A percentile compares a stretch with the other conserved stretches of the same genome.
These are phyloP conservation scores for Andrena dorsata DNA, from an alignment of 2,888 invertebrate species.

Conservation along the genomic window DNA sequence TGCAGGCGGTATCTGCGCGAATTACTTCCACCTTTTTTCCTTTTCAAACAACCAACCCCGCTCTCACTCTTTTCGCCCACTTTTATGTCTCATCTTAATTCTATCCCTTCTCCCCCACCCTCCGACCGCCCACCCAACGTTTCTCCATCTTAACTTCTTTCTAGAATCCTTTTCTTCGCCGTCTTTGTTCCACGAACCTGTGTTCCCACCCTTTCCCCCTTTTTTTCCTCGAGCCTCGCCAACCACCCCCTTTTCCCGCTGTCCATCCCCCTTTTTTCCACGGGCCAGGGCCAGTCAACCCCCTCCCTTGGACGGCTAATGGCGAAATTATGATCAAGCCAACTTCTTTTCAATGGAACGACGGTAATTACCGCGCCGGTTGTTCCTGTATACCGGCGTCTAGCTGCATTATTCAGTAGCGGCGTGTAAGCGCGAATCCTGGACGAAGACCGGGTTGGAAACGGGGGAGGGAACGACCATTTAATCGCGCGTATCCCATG, in stretches of 20 bases:
- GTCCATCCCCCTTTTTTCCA: conserved; percentile 7
- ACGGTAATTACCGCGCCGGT: conserved; percentile 75
- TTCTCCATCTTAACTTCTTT: conserved; percentile 12
- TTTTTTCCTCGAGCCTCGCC: background rate
- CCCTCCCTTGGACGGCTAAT: conserved; percentile 62
- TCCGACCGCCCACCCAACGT: background rate
- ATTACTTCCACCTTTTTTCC: conserved; percentile 60
- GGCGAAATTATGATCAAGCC: conserved; percentile 76
- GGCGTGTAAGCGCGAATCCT: conserved; percentile 53
- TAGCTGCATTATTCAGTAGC: conserved; percentile 75
- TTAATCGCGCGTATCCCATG: conserved; percentile 58
- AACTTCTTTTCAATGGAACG: conserved; percentile 77
- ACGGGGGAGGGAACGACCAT: conserved; percentile 47
- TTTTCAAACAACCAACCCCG: conserved; percentile 40
- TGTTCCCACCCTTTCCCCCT: background rate
- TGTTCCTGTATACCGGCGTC: conserved; percentile 67
- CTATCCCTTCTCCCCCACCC: conserved; percentile 21
- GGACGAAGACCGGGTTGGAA: conserved; percentile 21
- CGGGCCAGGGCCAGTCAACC: conserved; percentile 1
- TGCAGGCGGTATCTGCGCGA: conserved; percentile 68
- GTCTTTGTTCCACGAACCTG: conserved; percentile 13
- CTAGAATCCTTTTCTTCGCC: conserved; percentile 4
- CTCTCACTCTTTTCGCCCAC: conserved; percentile 5
- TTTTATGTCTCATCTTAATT: conserved; percentile 27
- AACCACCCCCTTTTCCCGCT: background rate